These are phyloP conservation scores for Pristionchus fissidentatus DNA, from an alignment of 2,888 invertebrate genomes.

Conservation along the genomic window DNA sequence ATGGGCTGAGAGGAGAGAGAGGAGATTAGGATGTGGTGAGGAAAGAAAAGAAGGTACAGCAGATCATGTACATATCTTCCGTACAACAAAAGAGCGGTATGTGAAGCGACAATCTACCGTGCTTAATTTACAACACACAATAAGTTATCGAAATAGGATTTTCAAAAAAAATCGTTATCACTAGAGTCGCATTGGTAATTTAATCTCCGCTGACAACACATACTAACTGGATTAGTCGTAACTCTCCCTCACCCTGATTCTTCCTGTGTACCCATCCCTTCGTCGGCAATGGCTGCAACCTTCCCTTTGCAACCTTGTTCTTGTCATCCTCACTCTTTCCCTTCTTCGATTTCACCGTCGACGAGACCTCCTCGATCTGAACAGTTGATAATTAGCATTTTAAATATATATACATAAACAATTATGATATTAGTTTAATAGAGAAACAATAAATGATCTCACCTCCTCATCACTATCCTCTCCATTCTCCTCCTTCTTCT, in stretches of 20 bases:
- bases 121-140: no score
- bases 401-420: not conserved
- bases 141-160: no score
- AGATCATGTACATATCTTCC: no score
- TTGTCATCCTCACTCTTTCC: slow-evolving; percentile 47
- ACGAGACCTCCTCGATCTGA: slow-evolving; percentile 31
- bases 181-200: no score
- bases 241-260: slow-evolving; percentile 40
- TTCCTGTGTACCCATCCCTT: slow-evolving; percentile 65
- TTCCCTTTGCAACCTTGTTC: slow-evolving; percentile 52
- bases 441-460: not conserved
- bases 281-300: slow-evolving; percentile 31
- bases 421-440: not conserved
- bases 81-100: no score
- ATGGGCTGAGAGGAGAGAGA: slow-evolving; percentile 47
- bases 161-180: no score
- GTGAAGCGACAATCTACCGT: no score
- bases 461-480: slow-evolving; percentile 62
- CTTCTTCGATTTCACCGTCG: not conserved
- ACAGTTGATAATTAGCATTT: not conserved
- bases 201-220: not conserved
- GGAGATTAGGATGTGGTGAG: no score
- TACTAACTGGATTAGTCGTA: not conserved
- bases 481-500: slow-evolving; percentile 51
- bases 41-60: no score